Conservation (phyloP, 2,113 vertebrate species). For the Spea bombifrons region DNA sequence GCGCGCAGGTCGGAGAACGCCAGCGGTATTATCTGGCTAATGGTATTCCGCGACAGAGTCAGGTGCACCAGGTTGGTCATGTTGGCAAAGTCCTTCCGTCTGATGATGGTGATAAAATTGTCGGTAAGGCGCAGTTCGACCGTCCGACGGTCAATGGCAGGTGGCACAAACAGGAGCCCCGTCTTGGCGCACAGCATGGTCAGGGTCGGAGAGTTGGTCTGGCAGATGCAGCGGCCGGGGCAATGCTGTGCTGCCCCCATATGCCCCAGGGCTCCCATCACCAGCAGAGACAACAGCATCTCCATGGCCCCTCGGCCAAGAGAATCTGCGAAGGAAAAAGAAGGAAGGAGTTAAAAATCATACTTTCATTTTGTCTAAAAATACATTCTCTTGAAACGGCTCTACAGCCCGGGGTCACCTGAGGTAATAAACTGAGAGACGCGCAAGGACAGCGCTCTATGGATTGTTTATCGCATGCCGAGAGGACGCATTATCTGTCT, state of each 20-base stretch:
- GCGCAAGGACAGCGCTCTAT: too few species aligned
- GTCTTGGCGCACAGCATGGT: conserved; percentile 93
- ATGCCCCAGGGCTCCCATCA: conserved; percentile 72
- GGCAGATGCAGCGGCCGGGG: conserved; percentile 88
- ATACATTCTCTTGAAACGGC: too few species aligned
- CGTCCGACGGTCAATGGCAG: conserved; percentile 84
- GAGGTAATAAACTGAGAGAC: too few species aligned
- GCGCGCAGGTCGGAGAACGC: conserved; percentile 82
- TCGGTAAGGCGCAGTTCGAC: conserved; percentile 90
- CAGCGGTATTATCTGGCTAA: conserved; percentile 82
- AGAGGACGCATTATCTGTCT: too few species aligned
- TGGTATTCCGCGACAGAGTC: conserved; percentile 89
- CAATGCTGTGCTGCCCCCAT: conserved; percentile 77
- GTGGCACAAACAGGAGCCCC: conserved; percentile 85
- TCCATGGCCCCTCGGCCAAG: conserved; percentile 68
- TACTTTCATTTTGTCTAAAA: neutral
- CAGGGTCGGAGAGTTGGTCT: conserved; percentile 85
- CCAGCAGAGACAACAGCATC: conserved; percentile 76
- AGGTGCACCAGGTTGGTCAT: conserved; percentile 95
- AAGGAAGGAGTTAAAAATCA: neutral
- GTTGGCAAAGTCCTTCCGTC: conserved; percentile 86
- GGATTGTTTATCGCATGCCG: too few species aligned
- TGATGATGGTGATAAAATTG: conserved; percentile 90
- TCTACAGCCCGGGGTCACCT: too few species aligned
- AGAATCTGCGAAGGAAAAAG: conserved; percentile 6